Evolutionary conservation across 2,797 vertebrate genomes (phyloP), one percentile per base, ranked within the genome.

Genomic region (Momotus momota): DNA sequence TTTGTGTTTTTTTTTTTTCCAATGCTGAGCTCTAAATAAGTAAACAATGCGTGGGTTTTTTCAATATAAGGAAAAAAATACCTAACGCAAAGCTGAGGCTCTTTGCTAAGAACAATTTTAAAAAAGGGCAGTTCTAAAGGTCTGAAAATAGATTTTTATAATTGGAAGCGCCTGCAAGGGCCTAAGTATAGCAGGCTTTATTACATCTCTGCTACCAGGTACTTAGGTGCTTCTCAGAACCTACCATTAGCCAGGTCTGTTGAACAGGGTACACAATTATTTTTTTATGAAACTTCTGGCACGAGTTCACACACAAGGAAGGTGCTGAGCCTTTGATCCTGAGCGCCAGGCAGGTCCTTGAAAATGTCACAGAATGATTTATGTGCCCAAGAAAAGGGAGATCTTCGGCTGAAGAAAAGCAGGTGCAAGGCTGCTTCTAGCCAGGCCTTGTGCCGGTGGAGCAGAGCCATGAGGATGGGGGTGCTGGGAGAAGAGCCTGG

Each of bases 221-320:
- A 97, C 97, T 98, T 98, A 98, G 97, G 96, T 97, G 97, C 94
- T 97, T 97, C 96, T 98, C 95, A 95, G 96, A 98, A 98, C 97
- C 97, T 98, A 97, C 95, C 97, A 98, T 98, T 98, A 98, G 83
- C 87, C 97, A 97, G 97, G 88, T 93, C 90, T 93, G 89, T 45
- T 95, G 86, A 97, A 91, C 46, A 96, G 86, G 93, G 88, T 78
- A 82, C 75, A 69, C 94, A 86, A 91, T 96, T 89, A 49, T 90
- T 97, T 96, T 96, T 96, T 90, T 64, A 81, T 75, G 86, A 95
- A 96, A 94, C 93, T 0, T 2, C 81, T 97, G 96, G 94, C 93
- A 86, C 3, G 2, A 88, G 94, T 96, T 96, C 91, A 85, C 86
- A 86, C 14, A 0, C 83, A 75, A 81, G 22, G 25, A 96, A 89